These are phyloP conservation scores for Boleophthalmus pectinirostris DNA, from an alignment of 2,113 vertebrate genomes.

Conservation along the genomic window DNA sequence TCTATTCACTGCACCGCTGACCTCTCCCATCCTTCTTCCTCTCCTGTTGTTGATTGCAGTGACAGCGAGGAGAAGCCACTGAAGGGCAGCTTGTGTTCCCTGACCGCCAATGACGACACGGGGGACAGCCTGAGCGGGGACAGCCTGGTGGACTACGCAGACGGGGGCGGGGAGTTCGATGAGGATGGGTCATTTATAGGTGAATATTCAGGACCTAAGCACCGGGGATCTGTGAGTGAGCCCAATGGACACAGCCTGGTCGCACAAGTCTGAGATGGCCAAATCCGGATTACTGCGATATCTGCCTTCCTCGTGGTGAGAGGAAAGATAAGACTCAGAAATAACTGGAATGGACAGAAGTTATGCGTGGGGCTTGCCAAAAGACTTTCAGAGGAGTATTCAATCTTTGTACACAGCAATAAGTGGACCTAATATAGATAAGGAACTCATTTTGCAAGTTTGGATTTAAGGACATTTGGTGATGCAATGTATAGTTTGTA, in stretches of 20 bases:
- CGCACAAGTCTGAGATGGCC: conserved; percentile 13
- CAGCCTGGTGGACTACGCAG: conserved; percentile 65
- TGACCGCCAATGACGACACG: conserved; percentile 33
- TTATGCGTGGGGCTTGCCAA: conserved; percentile 3
- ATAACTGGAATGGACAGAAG: conserved; percentile 22
- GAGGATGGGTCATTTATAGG: conserved; percentile 81
- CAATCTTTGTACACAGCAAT: background rate
- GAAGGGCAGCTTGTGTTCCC: conserved; percentile 52
- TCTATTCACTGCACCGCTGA: conserved; percentile 39
- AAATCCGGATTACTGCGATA: conserved; percentile 25
- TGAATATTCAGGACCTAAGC: conserved; percentile 62
- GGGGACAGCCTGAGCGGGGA: conserved; percentile 66
- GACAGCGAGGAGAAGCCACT: conserved; percentile 75
- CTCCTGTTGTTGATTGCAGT: conserved; percentile 59
- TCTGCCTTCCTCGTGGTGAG: conserved; percentile 21
- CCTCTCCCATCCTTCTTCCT: conserved; percentile 35
- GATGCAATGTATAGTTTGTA: background rate
- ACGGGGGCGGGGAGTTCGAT: conserved; percentile 65
- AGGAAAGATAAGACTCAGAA: conserved; percentile 30
- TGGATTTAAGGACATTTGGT: background rate
- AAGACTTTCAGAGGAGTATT: background rate
- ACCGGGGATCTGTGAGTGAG: conserved; percentile 50
- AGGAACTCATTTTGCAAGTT: background rate
- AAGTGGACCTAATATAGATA: background rate
- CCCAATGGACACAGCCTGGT: conserved; percentile 42